Evolutionary conservation across 2,888 invertebrate species (phyloP).

Genomic region (Aphrophora alni): DNA sequence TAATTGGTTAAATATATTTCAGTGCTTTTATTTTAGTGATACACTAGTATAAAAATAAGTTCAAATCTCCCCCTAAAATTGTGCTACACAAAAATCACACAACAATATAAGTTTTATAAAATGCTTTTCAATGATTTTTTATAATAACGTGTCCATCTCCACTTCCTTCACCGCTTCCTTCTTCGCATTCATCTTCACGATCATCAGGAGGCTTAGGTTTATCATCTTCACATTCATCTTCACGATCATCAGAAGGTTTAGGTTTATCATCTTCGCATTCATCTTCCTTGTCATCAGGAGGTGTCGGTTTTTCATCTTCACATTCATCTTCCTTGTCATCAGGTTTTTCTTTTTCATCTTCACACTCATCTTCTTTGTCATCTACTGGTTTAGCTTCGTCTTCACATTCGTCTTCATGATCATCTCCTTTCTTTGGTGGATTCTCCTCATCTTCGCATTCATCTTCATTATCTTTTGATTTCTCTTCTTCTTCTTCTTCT

Average conservation of each 20-base stretch:
- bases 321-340: not conserved
- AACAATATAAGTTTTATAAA: not conserved
- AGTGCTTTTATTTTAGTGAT: not conserved
- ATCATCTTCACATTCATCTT: not conserved
- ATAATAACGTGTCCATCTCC: not conserved
- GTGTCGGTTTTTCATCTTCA: not conserved
- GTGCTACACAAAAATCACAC: not conserved
- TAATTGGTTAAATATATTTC: no score
- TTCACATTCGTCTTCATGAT: not conserved
- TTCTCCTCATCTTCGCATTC: not conserved
- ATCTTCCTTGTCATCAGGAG: not conserved
- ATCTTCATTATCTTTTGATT: not conserved
- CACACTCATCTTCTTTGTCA: not conserved
- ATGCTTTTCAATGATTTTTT: not conserved
- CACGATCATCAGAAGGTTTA: not conserved
- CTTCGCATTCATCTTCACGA: not conserved
- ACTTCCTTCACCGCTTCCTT: not conserved
- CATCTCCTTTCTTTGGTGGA: not conserved
- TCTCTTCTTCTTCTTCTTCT: not conserved
- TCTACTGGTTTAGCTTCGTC: not conserved
- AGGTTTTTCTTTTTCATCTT: not conserved
- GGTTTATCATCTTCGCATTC: not conserved
- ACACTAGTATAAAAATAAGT: not conserved
- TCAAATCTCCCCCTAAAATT: not conserved
- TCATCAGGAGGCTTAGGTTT: not conserved